These are phyloP conservation scores for Ophion obscuratus DNA, from an alignment of 2,888 invertebrate genomes.

Conservation along the genomic window DNA sequence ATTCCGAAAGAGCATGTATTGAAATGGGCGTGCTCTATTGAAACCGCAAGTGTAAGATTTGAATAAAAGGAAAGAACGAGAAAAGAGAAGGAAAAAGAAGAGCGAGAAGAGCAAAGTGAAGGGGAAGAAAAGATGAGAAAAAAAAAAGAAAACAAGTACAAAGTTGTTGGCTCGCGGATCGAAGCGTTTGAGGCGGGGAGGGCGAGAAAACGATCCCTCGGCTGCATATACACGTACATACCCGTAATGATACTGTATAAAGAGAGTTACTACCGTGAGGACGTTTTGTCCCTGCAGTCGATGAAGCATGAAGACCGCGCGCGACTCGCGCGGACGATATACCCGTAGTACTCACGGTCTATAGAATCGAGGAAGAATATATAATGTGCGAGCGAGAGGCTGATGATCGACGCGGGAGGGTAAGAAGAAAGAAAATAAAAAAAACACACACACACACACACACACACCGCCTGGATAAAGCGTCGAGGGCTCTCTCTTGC, in stretches of 20 bases:
- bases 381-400: neutral
- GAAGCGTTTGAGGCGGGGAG: neutral
- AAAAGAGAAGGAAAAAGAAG: neutral
- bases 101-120: neutral
- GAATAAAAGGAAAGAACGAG: neutral
- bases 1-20: neutral
- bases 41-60: constrained; percentile 7
- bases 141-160: no score
- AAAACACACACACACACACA: neutral
- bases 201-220: neutral
- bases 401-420: constrained; percentile 28
- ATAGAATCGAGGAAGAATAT: constrained; percentile 53
- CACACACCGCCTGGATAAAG: no score
- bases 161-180: neutral
- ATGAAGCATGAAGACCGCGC: constrained; percentile 51
- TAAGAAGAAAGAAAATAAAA: constrained; percentile 18
- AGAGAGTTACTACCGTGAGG: constrained; percentile 11
- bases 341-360: neutral
- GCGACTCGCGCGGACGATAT: constrained; percentile 23
- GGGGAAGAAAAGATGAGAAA: no score
- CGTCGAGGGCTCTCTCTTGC: neutral
- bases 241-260: constrained; percentile 16
- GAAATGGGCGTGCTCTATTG: neutral
- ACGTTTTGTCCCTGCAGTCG: constrained; percentile 46
- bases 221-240: neutral